Conservation (phyloP, 2,888 invertebrate species). For the Harpalus rufipes region DNA sequence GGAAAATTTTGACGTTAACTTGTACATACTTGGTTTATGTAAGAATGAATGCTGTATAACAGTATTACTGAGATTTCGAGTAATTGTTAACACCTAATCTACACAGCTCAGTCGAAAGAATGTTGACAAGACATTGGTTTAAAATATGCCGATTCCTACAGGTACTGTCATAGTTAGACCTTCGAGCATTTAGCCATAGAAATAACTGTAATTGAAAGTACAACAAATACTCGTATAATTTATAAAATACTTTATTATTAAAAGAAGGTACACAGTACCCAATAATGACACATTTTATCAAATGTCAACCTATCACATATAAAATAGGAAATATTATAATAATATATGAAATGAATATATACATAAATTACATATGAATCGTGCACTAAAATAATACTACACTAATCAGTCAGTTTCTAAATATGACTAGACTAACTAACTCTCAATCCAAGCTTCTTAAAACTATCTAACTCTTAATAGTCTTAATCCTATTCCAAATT, state of each 20-base stretch:
- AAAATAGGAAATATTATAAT: slow-evolving; percentile 21
- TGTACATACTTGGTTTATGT: too few relatives aligned
- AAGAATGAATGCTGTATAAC: too few relatives aligned
- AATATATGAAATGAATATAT: slow-evolving; percentile 26
- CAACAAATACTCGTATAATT: neutral
- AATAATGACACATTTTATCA: slow-evolving; percentile 26
- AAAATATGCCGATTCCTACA: too few relatives aligned
- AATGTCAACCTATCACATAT: slow-evolving; percentile 16
- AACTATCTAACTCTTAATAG: neutral
- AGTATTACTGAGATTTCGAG: too few relatives aligned
- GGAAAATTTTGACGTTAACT: too few relatives aligned
- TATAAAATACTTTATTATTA: slow-evolving; percentile 45
- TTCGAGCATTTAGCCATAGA: too few relatives aligned
- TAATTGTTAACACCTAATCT: too few relatives aligned
- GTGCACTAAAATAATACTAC: slow-evolving; percentile 41
- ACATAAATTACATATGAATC: slow-evolving; percentile 41
- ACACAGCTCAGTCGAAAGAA: too few relatives aligned
- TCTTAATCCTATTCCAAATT: neutral
- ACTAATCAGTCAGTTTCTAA: slow-evolving; percentile 48
- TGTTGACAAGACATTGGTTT: too few relatives aligned
- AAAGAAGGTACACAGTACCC: slow-evolving; percentile 50
- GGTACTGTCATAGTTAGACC: too few relatives aligned
- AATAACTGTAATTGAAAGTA: neutral
- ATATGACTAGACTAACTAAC: slow-evolving; percentile 48
- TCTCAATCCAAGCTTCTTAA: neutral